Evolutionary conservation across 2,113 vertebrate species (phyloP).

Genomic region (Proterorhinus semilunaris): DNA sequence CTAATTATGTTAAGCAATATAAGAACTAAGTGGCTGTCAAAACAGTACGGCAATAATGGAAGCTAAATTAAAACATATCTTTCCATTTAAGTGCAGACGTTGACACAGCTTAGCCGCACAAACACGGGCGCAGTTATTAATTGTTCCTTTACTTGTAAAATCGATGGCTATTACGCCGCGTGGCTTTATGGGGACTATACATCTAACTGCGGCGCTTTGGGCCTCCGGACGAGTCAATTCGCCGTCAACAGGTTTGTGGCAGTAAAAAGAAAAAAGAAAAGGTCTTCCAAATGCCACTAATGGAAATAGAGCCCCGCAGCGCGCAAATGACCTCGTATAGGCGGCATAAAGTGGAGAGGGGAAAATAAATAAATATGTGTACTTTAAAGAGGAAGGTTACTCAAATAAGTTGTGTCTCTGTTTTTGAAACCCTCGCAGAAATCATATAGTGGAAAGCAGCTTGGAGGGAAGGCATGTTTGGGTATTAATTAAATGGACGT

Average conservation of each 20-base stretch:
- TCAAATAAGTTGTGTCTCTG: conserved; percentile 16
- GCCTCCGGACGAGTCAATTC: conserved; percentile 55
- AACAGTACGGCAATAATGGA: conserved; percentile 46
- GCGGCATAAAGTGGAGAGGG: background rate
- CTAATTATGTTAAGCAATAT: conserved; percentile 64
- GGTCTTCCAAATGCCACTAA: conserved; percentile 52
- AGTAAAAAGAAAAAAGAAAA: conserved; percentile 57
- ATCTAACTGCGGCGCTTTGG: conserved; percentile 45
- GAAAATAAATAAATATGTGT: conserved; percentile 27
- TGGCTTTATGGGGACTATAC: conserved; percentile 47
- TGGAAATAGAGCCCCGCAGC: conserved; percentile 61
- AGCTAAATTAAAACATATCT: conserved; percentile 59
- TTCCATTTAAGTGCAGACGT: conserved; percentile 49
- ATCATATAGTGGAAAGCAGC: background rate
- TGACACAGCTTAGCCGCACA: conserved; percentile 53
- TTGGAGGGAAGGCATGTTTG: too few species aligned
- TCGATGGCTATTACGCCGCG: conserved; percentile 68
- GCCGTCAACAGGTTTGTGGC: conserved; percentile 56
- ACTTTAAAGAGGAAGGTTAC: conserved; percentile 26
- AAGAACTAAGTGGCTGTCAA: conserved; percentile 58
- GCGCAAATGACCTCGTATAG: conserved; percentile 38
- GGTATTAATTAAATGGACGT: too few species aligned
- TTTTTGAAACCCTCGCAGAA: background rate
- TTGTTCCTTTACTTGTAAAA: conserved; percentile 68
- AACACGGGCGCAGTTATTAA: conserved; percentile 66